These are phyloP conservation scores for Phrixothrix hirtus DNA, from an alignment of 2,888 invertebrate species.

Conservation along the genomic window DNA sequence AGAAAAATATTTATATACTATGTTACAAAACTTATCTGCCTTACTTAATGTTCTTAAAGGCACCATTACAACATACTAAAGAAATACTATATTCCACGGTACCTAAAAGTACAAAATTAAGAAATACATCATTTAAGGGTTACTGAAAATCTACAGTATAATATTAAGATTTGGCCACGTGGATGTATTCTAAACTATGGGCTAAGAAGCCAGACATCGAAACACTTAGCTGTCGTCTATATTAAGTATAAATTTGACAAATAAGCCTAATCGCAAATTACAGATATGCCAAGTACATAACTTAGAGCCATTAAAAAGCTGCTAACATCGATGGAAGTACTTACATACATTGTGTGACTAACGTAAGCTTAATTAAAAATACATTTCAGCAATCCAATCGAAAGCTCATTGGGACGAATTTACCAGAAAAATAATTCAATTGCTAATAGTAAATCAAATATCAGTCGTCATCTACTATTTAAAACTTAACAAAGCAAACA, in stretches of 20 bases:
- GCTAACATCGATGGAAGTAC: conserved; percentile 21
- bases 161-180: conserved; percentile 52
- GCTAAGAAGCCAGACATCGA: conserved; percentile 56
- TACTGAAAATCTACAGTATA: conserved; percentile 26
- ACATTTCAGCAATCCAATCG: too few relatives aligned
- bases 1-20: conserved; percentile 71
- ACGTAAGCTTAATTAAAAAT: too few relatives aligned
- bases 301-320: conserved; percentile 21
- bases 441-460: too few relatives aligned
- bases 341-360: conserved; percentile 7
- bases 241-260: conserved; percentile 35
- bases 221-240: conserved; percentile 50
- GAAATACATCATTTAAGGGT: conserved; percentile 14
- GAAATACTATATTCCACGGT: conserved; percentile 29
- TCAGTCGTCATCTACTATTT: conserved; percentile 10
- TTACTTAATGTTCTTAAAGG: conserved; percentile 63
- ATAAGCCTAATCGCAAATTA: conserved; percentile 43
- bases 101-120: conserved; percentile 24
- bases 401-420: too few relatives aligned
- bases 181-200: conserved; percentile 52
- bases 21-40: conserved; percentile 72
- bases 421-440: too few relatives aligned
- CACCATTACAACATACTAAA: conserved; percentile 57
- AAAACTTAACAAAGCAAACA: conserved; percentile 19
- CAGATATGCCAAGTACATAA: conserved; percentile 44